Conservation (phyloP, 2,797 vertebrate genomes). For the Myripristis jacobus region DNA sequence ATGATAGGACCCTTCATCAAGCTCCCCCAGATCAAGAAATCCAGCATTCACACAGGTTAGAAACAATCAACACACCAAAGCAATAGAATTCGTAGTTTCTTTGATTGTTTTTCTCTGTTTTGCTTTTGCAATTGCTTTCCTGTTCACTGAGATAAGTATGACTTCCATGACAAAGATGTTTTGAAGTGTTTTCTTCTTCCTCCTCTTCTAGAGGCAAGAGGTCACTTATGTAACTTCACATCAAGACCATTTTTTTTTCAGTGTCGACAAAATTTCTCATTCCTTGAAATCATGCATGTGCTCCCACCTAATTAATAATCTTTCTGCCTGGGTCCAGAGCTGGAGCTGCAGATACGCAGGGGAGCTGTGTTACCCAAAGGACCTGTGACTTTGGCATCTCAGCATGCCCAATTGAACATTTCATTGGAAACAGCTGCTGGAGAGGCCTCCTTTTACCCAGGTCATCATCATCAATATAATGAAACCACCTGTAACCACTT, state of each 20-base stretch:
- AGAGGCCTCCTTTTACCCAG: constrained; percentile 65
- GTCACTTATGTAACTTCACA: neutral
- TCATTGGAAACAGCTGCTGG: constrained; percentile 79
- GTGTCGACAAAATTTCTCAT: neutral
- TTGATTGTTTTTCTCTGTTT: too few species aligned
- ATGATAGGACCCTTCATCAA: constrained; percentile 57
- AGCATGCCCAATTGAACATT: constrained; percentile 56
- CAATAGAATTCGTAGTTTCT: neutral
- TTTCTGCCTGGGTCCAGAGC: constrained; percentile 65
- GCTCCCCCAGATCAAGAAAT: neutral
- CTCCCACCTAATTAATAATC: neutral
- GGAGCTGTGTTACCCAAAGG: constrained; percentile 50
- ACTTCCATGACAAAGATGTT: neutral
- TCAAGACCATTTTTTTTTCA: neutral
- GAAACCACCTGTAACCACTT: constrained; percentile 8
- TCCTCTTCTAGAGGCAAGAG: too few species aligned
- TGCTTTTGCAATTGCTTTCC: neutral
- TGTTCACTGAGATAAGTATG: neutral
- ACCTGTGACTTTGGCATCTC: constrained; percentile 50
- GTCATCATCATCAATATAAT: constrained; percentile 51
- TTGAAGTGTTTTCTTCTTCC: neutral
- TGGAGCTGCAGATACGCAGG: constrained; percentile 61
- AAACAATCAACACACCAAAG: neutral
- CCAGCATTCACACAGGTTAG: constrained; percentile 64
- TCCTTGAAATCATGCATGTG: neutral